Base-by-base conservation (phyloP, 2,888 invertebrate genomes). In the Hirtodrosophila histrioides region DNA sequence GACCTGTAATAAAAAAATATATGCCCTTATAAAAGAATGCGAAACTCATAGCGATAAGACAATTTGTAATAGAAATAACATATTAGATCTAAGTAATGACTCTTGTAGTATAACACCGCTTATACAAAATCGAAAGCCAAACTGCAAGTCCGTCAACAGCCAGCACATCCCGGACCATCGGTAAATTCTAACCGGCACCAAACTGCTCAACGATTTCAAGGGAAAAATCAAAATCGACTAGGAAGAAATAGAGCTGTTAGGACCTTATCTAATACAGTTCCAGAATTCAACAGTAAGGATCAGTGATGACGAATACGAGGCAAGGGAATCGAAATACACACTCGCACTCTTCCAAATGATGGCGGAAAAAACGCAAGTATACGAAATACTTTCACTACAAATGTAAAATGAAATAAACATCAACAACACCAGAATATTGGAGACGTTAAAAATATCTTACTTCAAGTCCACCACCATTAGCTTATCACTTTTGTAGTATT, bases 1-100 rank as follows among this genome's bases (percentile, higher is more conserved):
- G 10, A 6, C 7, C 5, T 50, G 50, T 10, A 50, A 40, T 5
- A 29, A 50, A 11, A 29, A 8, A 12, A 31, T 40, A 5, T 39
- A 9, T 9, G 49, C 5, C 12, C 3, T 8, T 40, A 10, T 36
- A 8, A 17, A 17, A 31, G 2, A 29, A 17, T 40, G 50, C 31
- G 39, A 50, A 50, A 40, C 39, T 6, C 17, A 31, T 31, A 50
- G 10, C n/a, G 39, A 50, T 31, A 50, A 50, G 17, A 40, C 17
- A 6, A 50, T 50, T 10, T 50, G 50, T 31, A 50, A 50, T 31
- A 9, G 3, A 40, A 17, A 39, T n/a, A 50, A 40, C 9, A 4
- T 49, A 9, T 0, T 39, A 49, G 29, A 49, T 4, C 5, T 37
- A 39, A 37, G 37, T 10, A 29, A 39, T 3, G 9, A 49, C 9